phyloP scores from a whole-genome alignment of 2,113 vertebrate species.

The Thalassarche chlororhynchos region DNA sequence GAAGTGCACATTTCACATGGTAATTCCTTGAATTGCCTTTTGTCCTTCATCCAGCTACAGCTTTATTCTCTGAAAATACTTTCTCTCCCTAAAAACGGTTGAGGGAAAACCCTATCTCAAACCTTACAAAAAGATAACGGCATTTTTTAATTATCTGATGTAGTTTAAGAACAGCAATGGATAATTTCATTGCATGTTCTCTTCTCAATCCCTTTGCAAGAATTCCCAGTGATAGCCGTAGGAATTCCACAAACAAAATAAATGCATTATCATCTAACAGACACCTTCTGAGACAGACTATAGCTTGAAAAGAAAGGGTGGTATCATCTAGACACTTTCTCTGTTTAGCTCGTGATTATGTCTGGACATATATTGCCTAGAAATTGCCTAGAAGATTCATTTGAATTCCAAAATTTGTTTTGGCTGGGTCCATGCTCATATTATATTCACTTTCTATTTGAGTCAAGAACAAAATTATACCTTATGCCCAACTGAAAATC shows the following conservation, averaged over 20 bases:
- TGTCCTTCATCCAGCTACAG: not conserved
- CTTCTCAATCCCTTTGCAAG: not conserved
- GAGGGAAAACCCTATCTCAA: not conserved
- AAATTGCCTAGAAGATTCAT: not conserved
- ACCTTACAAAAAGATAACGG: not conserved
- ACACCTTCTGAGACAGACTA: not conserved
- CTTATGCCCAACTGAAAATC: not conserved
- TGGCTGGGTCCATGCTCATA: not conserved
- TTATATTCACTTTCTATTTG: not conserved
- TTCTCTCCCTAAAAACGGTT: not conserved
- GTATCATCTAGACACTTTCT: not conserved
- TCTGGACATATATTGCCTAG: not conserved
- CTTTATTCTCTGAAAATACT: not conserved
- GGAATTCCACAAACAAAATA: not conserved
- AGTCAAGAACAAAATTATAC: not conserved
- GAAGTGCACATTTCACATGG: accelerated
- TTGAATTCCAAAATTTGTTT: not conserved
- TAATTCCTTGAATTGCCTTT: not conserved
- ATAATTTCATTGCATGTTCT: not conserved
- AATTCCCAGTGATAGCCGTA: not conserved
- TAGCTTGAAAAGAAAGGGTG: not conserved
- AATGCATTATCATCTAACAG: not conserved
- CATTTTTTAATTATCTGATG: not conserved
- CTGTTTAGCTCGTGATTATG: not conserved
- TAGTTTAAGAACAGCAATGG: not conserved